phyloP scores from a whole-genome alignment of 2,113 vertebrate genomes.

The Aythya baeri region DNA sequence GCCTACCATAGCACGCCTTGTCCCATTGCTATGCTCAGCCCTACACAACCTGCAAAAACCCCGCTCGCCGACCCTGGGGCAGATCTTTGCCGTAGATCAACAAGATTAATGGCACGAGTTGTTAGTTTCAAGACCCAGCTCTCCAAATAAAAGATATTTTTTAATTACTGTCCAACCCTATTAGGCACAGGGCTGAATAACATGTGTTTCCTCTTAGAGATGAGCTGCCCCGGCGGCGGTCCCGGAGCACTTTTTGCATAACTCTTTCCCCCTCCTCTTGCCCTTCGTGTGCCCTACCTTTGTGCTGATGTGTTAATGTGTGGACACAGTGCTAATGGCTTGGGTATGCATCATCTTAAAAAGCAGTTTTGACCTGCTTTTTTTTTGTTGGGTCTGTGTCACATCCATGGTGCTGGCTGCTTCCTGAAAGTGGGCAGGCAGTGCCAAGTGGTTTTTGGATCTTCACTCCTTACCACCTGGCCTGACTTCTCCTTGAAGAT shows the following conservation, averaged over 20 bases:
- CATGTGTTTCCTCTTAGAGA: slow-evolving; percentile 75
- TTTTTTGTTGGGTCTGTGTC: neutral
- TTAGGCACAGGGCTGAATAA: slow-evolving; percentile 51
- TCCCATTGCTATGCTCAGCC: neutral
- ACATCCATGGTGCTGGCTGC: neutral
- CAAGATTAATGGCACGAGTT: slow-evolving; percentile 63
- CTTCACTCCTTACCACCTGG: slow-evolving; percentile 7
- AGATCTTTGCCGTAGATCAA: slow-evolving; percentile 66
- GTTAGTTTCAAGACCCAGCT: slow-evolving; percentile 71
- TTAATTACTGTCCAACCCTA: slow-evolving; percentile 73
- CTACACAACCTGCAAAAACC: slow-evolving; percentile 17
- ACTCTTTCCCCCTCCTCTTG: slow-evolving; percentile 34
- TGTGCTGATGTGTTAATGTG: slow-evolving; percentile 71
- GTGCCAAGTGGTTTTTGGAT: neutral
- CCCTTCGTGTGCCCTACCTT: neutral
- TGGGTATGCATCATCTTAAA: slow-evolving; percentile 33
- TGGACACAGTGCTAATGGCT: slow-evolving; percentile 60
- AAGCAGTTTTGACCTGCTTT: slow-evolving; percentile 23
- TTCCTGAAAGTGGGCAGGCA: neutral
- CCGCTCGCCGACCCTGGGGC: slow-evolving; percentile 51
- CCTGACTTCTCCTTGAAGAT: neutral
- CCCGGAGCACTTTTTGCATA: slow-evolving; percentile 46
- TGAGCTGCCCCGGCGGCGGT: slow-evolving; percentile 54
- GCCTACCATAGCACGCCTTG: neutral
- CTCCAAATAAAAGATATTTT: slow-evolving; percentile 74